A percentile compares a stretch with the other conserved stretches of the same genome.
phyloP scores from a whole-genome alignment of 92 coral and sea anemone species.

The Diadumene lineata region DNA sequence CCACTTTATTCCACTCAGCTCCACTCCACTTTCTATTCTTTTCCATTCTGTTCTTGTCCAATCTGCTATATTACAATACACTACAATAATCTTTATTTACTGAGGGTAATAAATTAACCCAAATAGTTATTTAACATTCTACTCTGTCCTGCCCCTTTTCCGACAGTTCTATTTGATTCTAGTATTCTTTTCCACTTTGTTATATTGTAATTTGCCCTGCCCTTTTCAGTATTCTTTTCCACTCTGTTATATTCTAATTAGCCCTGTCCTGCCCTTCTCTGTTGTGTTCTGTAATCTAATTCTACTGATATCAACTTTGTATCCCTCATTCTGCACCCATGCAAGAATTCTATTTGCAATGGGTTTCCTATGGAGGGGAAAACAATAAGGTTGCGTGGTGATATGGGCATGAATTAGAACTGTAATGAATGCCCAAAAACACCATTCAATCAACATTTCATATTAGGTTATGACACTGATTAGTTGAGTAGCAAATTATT shows the following conservation, averaged over 20 bases:
- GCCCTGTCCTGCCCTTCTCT: neutral
- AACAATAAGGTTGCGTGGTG: neutral
- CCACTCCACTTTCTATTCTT: neutral
- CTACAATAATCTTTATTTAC: too few species aligned
- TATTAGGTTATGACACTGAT: too few species aligned
- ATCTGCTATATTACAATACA: too few species aligned
- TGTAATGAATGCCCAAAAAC: too few species aligned
- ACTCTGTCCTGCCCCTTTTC: neutral
- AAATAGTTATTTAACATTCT: too few species aligned
- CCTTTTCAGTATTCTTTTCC: neutral
- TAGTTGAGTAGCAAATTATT: too few species aligned
- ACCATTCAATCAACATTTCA: neutral
- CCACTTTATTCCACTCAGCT: neutral
- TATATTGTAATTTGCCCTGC: neutral
- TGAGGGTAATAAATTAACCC: too few species aligned
- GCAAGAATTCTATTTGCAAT: conserved; percentile 1
- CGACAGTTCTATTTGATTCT: too few species aligned
- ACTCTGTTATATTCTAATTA: neutral
- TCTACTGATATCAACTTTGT: neutral
- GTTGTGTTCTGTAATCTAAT: neutral
- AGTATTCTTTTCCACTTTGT: neutral
- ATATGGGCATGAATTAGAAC: too few species aligned
- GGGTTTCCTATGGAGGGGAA: conserved; percentile 35
- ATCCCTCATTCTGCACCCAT: conserved; percentile 33
- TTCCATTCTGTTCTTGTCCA: neutral